These are phyloP conservation scores for Papilio aristodemus DNA, from an alignment of 1,140 invertebrate genomes.

Conservation along the genomic window DNA sequence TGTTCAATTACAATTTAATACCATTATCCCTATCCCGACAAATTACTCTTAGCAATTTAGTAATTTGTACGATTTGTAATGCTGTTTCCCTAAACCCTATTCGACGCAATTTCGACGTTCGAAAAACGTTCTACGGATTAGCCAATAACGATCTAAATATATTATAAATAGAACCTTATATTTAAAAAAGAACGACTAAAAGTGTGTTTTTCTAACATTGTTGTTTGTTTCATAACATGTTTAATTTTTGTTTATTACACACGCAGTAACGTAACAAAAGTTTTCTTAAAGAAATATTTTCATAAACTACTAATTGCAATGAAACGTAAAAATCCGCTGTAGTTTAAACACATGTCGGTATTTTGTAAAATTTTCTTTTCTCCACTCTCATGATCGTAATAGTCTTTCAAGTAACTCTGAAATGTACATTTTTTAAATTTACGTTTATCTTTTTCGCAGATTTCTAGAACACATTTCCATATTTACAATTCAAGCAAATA, in stretches of 20 bases:
- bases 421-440: conserved; percentile 7
- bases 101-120: conserved; percentile 2
- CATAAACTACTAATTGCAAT: too few species aligned
- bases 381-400: background rate
- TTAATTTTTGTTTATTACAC: too few species aligned
- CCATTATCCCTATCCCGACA: conserved; percentile 15
- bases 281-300: too few species aligned
- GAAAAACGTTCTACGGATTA: conserved; percentile 18
- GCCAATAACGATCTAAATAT: conserved; percentile 1
- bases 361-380: background rate
- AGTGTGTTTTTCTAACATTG: too few species aligned
- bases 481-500: conserved; percentile 14
- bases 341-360: background rate
- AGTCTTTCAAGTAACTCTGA: conserved; percentile 5
- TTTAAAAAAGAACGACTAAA: too few species aligned
- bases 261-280: too few species aligned
- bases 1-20: conserved; percentile 1
- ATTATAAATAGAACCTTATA: conserved; percentile 1
- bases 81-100: conserved; percentile 4
- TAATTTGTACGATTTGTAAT: conserved; percentile 16
- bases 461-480: conserved; percentile 17
- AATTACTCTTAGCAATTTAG: conserved; percentile 19
- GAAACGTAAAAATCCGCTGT: too few species aligned
- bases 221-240: too few species aligned
- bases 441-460: background rate